Evolutionary conservation across 2,797 vertebrate species (phyloP).

Genomic region (Urocyon cinereoargenteus): DNA sequence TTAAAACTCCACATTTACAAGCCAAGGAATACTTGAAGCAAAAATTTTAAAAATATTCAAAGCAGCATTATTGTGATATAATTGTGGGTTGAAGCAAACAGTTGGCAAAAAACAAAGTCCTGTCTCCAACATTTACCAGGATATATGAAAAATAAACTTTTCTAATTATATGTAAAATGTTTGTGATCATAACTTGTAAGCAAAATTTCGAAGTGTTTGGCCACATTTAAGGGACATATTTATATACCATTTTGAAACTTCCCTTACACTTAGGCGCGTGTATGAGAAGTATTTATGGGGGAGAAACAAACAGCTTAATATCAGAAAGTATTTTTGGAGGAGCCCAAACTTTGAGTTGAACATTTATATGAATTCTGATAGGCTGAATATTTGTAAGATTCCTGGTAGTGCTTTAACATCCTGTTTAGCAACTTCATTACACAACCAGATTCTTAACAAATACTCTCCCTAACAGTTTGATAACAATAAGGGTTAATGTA

Average conservation of each 20-base stretch:
- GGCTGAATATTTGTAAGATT: conserved; percentile 61
- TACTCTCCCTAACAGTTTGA: conserved; percentile 84
- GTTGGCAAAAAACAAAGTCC: conserved; percentile 24
- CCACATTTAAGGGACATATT: not conserved
- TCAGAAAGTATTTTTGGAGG: conserved; percentile 46
- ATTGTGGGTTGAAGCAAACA: conserved; percentile 14
- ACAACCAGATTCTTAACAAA: conserved; percentile 86
- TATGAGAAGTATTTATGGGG: not conserved
- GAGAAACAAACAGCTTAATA: not conserved
- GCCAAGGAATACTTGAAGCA: not conserved
- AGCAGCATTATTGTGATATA: not conserved
- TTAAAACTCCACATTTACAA: conserved; percentile 39
- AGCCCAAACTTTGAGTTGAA: conserved; percentile 7
- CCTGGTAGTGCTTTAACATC: conserved; percentile 81
- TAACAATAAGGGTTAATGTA: conserved; percentile 16
- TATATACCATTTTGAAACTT: not conserved
- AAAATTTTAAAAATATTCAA: conserved; percentile 2
- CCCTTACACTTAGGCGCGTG: not conserved
- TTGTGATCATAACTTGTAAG: conserved; percentile 79
- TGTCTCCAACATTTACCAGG: not conserved
- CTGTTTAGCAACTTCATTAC: conserved; percentile 86
- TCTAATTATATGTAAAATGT: conserved; percentile 80
- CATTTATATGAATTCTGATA: conserved; percentile 59
- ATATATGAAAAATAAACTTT: conserved; percentile 77
- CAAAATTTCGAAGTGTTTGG: conserved; percentile 76